Base-by-base conservation (phyloP, 2,888 invertebrate species). In the Acleris laterana region DNA sequence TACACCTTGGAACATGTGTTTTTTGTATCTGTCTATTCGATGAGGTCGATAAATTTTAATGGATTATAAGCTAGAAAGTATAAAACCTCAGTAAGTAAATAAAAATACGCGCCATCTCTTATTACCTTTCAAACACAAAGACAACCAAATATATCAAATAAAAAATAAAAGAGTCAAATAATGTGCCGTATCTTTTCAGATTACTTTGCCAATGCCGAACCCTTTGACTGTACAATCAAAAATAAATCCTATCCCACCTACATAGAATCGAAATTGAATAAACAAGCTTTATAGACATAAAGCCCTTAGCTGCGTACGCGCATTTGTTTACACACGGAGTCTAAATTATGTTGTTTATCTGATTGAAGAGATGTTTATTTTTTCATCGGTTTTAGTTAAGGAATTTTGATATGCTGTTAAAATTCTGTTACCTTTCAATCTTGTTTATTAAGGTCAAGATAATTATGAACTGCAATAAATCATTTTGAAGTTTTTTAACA, bases 271-370 rank as follows among this genome's bases (percentile, higher is more conserved):
- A 55, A 55, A 55, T 19, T 51, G 2, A 0, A 16, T n/a, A 11
- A 44, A 25, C 19, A 13, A 38, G 9, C 4, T 13, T n/a, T n/a
- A 22, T n/a, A 17, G 19, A 48, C 46, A 46, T 57, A 46, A 46
- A 25, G 22, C 25, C 57, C 44, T 59, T 42, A 2, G 48, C 44
- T 38, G 48, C 16, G 53, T 42, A 7, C 25, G 20, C 38, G 38
- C 38, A 38, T 44, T 46, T 64, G 68, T 68, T 68, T 68, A 68
- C 51, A 49, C 50, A 38, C 28, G 46, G 22, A 38, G 38, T n/a
- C 46, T 64, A 49, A 68, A 68, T 68, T 62, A 65, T 63, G 56
- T 57, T 62, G 68, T 58, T 65, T 60, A 60, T 65, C 53, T 65
- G 65, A 53, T 51, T 57, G 62, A 58, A 56, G 52, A 53, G 42